A percentile compares a stretch with the other conserved stretches of the same genome.
Conservation (phyloP, 2,888 invertebrate genomes). For the Drepanosiphum platanoidis region DNA sequence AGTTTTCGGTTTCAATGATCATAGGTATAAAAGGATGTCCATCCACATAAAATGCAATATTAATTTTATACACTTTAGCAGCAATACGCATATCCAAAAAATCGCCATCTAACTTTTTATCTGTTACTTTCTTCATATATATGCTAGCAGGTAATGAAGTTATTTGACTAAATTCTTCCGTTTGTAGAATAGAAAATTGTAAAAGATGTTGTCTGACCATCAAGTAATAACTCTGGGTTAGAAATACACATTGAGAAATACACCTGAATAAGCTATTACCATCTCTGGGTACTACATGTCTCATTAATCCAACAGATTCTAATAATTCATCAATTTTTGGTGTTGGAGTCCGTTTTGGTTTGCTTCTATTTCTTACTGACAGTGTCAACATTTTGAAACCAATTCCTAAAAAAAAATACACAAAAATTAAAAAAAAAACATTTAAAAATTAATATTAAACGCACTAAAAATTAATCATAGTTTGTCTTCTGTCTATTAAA, state of each 20-base stretch:
- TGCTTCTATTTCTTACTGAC: slow-evolving; percentile 50
- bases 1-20: slow-evolving; percentile 23
- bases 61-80: slow-evolving; percentile 44
- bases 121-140: slow-evolving; percentile 35
- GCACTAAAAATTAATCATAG: slow-evolving; percentile 60
- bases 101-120: slow-evolving; percentile 51
- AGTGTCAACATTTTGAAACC: slow-evolving; percentile 59
- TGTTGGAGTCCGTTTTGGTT: slow-evolving; percentile 62
- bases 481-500: slow-evolving; percentile 40
- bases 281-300: slow-evolving; percentile 89
- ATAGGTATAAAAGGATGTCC: slow-evolving; percentile 36
- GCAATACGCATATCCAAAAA: slow-evolving; percentile 51
- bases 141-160: not conserved
- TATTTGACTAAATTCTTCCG: slow-evolving; percentile 35
- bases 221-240: slow-evolving; percentile 78
- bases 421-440: slow-evolving; percentile 61
- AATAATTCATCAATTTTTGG: slow-evolving; percentile 78
- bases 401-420: slow-evolving; percentile 57
- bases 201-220: slow-evolving; percentile 80
- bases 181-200: slow-evolving; percentile 74
- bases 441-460: slow-evolving; percentile 54
- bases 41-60: slow-evolving; percentile 28
- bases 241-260: slow-evolving; percentile 83
- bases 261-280: slow-evolving; percentile 89
- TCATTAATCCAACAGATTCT: slow-evolving; percentile 81